Base-by-base conservation (phyloP, 2,797 vertebrate species). In the Lepus oiostolus region DNA sequence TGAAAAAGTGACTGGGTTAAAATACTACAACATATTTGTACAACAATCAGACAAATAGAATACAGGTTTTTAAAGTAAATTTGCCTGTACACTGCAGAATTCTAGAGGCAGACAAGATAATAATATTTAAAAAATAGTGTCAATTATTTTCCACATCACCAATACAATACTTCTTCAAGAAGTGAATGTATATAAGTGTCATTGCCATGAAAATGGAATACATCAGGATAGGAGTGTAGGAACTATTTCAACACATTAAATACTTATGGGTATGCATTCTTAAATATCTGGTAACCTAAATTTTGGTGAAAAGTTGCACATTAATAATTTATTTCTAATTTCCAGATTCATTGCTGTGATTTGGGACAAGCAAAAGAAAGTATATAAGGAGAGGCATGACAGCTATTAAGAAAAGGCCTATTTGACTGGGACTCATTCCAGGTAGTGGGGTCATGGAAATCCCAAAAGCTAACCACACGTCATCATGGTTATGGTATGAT, bases 301-400 rank as follows among this genome's bases (percentile, higher is more conserved):
- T 82, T 94, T 95, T 85, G 21, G 52, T 95, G 58, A 80, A 94
- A 92, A 85, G 60, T 32, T 88, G 28, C 7, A 50, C n/a, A 81
- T 79, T 77, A 71, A 52, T 70, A 65, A 95, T 42, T 95, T 81
- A 90, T 54, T 93, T 96, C 71, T 84, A 83, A 62, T 74, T 90
- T 91, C 38, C 87, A 85, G 38, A 86, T 10, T 95, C 68, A 35
- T 89, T 88, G 94, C 71, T 95, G 68, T 84, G 50, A 90, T 67
- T 88, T 75, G 60, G 62, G 54, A 26, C 58, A 85, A 90, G 88
- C 2, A 75, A 72, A 35, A 50, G 7, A 79, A 76, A 58, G 67
- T 47, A 6, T 28, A 68, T 30, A 17, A 91, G 52, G 52, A 82
- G 47, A 65, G 14, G 22, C 2, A 6, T 79, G 58, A 60, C 14